phyloP scores from a whole-genome alignment of 2,113 vertebrate genomes.

The Scophthalmus maximus region DNA sequence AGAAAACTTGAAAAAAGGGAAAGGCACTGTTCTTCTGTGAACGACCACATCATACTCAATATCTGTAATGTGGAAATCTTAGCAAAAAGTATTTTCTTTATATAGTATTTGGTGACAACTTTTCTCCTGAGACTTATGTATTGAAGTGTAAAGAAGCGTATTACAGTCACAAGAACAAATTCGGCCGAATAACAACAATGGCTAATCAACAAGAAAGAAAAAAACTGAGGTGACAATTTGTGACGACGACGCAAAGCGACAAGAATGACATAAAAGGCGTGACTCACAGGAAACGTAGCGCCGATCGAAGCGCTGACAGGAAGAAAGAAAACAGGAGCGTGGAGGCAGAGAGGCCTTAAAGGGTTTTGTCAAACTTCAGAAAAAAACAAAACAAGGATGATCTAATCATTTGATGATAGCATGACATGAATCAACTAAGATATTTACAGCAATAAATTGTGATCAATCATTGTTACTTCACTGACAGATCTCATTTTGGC shows the following conservation, averaged over 20 bases:
- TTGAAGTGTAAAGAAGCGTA: neutral
- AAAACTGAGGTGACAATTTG: neutral
- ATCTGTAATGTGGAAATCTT: constrained; percentile 1
- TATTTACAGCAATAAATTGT: neutral
- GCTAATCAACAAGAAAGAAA: neutral
- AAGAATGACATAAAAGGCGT: neutral
- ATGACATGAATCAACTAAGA: constrained; percentile 1
- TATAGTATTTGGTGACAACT: constrained; percentile 19
- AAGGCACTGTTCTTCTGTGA: constrained; percentile 25
- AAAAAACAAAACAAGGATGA: neutral
- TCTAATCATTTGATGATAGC: neutral
- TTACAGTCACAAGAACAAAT: neutral
- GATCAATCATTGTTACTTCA: constrained; percentile 3
- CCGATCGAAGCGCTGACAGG: constrained; percentile 8
- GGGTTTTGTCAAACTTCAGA: neutral
- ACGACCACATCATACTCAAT: constrained; percentile 39
- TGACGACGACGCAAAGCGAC: neutral
- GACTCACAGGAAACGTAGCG: neutral
- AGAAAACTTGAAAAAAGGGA: neutral
- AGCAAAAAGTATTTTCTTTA: neutral
- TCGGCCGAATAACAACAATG: too few relatives aligned
- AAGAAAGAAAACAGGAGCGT: neutral
- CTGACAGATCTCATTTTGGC: neutral
- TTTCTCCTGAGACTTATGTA: constrained; percentile 45
- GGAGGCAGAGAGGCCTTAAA: neutral